Base-by-base conservation (phyloP, 2,797 vertebrate genomes). In the Myotis planiceps region DNA sequence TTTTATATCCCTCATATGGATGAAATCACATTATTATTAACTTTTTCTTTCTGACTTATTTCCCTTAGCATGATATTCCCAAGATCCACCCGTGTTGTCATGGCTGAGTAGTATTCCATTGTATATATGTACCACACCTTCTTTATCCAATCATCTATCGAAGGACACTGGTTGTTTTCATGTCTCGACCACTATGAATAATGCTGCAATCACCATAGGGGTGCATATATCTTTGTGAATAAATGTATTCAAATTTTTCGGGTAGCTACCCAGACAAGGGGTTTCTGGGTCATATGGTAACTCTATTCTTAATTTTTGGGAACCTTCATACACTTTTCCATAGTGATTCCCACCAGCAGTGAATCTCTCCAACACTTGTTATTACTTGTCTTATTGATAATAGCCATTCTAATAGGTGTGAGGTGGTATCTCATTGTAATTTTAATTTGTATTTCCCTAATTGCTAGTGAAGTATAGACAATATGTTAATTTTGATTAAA, bases 401-500 rank as follows among this genome's bases (percentile, higher is more conserved):
- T 60, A 29, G 5, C 58, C 27, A 60, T 60, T 60, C 58, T 60
- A 60, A 14, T 60, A 60, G 58, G 2, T 60, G 27, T 29, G 27
- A 60, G 27, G 58, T 29, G 27, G 13, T 60, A 60, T 29, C 58
- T 60, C 58, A 60, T 29, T 60, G 58, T 60, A 60, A 5, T 60
- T 60, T 60, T 29, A 5, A 29, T 60, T 58, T 60, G 12, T 60
- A 60, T 29, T 60, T 60, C 58, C 58, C 13, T 60, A 60, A 60
- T 60, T 1, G 58, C 58, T 60, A 29, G 58, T 60, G 27, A 60
- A 60, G 27, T 16, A 47, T 74, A 72, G 10, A 32, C 2, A 82
- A 75, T 90, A 87, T 91, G 19, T 88, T 80, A 92, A 90, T 92
- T 96, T 29, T 90, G 32, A 32, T 92, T 94, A 63, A 94, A 75